phyloP scores from a whole-genome alignment of 1,140 invertebrate genomes.

The Onthophagus taurus region DNA sequence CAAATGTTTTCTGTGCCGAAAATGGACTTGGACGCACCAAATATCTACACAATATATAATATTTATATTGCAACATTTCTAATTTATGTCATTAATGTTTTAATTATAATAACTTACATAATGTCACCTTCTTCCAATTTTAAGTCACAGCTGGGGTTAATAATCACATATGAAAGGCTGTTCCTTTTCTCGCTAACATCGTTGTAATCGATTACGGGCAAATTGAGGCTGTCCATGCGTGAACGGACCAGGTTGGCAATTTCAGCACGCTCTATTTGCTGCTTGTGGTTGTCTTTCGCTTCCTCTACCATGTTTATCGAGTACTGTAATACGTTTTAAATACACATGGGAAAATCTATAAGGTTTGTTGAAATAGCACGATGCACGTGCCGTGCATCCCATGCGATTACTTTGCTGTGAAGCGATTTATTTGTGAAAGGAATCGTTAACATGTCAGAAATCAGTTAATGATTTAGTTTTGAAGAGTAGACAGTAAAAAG shows the following conservation, averaged over 20 bases:
- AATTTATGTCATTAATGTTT: background rate
- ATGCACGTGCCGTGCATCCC: no score
- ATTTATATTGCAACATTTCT: background rate
- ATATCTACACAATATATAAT: constrained; percentile 51
- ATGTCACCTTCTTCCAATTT: constrained; percentile 94
- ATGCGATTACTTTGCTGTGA: no score
- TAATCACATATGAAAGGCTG: constrained; percentile 94
- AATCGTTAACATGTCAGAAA: no score
- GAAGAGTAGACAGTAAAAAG: no score
- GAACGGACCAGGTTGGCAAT: constrained; percentile 90
- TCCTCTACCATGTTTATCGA: constrained; percentile 73
- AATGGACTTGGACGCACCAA: constrained; percentile 83
- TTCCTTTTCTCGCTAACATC: constrained; percentile 87
- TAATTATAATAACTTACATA: constrained; percentile 55
- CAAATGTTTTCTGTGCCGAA: constrained; percentile 88
- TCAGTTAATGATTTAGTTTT: no score
- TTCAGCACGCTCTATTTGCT: constrained; percentile 89
- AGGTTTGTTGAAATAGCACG: no score
- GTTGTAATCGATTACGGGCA: constrained; percentile 84
- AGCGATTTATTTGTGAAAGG: no score
- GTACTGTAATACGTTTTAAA: constrained; percentile 60
- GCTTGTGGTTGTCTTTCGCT: constrained; percentile 73
- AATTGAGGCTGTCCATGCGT: constrained; percentile 85
- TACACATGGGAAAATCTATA: no score
- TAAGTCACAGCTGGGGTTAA: constrained; percentile 95